phyloP scores from a whole-genome alignment of 1,140 invertebrate species.

The Drosophila pectinifera region DNA sequence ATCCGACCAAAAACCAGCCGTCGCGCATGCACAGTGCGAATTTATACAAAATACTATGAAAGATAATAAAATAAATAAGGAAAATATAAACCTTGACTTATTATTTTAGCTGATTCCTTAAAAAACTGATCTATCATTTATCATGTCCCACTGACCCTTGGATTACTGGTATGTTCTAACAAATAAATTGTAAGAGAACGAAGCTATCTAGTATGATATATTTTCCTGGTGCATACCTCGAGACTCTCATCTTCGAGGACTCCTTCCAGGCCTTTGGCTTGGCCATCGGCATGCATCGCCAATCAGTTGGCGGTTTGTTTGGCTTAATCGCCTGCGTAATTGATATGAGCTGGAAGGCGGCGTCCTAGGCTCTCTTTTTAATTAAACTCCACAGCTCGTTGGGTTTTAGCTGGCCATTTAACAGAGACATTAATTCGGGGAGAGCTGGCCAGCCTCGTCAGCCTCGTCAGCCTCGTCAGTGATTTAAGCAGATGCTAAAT shows the following conservation, averaged over 20 bases:
- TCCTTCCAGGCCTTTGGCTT: slow-evolving; percentile 35
- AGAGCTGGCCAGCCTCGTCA: slow-evolving; percentile 18
- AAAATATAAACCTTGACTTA: no score
- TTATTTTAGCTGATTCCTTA: neutral
- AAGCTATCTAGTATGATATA: neutral
- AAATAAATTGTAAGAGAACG: no score
- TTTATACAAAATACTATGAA: neutral
- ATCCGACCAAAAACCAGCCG: neutral
- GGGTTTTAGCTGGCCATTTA: slow-evolving; percentile 62
- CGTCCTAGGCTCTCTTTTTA: slow-evolving; percentile 58
- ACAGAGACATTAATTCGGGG: slow-evolving; percentile 74
- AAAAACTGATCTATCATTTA: no score
- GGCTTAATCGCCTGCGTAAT: slow-evolving; percentile 79
- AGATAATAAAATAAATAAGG: neutral
- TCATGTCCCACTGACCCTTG: no score
- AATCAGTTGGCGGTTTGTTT: slow-evolving; percentile 83
- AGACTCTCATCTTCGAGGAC: slow-evolving; percentile 20
- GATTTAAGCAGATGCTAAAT: slow-evolving; percentile 59
- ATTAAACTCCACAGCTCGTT: slow-evolving; percentile 71
- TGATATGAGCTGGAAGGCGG: slow-evolving; percentile 61
- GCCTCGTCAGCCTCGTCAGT: slow-evolving; percentile 9
- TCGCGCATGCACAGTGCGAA: neutral
- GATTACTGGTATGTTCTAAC: no score
- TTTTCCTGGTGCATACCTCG: slow-evolving; percentile 10
- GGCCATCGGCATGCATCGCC: slow-evolving; percentile 66